Conservation (phyloP, 2,797 vertebrate species). For the Phrynocephalus guinanensis region DNA sequence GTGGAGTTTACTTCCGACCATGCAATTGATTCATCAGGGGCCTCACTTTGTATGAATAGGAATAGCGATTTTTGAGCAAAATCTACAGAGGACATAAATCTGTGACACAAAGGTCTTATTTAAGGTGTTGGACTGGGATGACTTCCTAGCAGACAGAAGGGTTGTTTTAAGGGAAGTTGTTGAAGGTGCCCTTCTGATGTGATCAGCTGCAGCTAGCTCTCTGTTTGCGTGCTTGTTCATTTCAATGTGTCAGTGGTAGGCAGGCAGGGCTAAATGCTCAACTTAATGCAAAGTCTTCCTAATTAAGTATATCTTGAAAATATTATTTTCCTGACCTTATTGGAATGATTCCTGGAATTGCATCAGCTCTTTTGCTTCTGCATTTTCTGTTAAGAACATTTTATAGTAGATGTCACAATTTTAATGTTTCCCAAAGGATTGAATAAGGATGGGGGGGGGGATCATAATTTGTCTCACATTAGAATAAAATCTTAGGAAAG, state of each 20-base stretch:
- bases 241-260: background rate
- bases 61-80: no score
- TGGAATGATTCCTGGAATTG: background rate
- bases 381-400: slow-evolving; percentile 13
- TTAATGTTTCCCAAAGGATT: slow-evolving; percentile 4
- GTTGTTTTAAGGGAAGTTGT: no score
- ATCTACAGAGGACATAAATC: no score
- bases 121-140: no score
- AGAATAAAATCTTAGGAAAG: slow-evolving; percentile 21
- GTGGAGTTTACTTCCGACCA: no score
- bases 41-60: no score
- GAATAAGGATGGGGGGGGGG: background rate
- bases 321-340: background rate
- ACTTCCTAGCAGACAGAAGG: no score
- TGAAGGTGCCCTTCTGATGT: no score
- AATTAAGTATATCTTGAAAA: background rate
- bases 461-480: background rate
- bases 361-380: slow-evolving; percentile 3
- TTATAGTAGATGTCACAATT: slow-evolving; percentile 18
- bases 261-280: background rate
- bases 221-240: background rate
- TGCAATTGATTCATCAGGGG: no score
- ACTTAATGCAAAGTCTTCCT: background rate
- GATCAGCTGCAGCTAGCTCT: no score
- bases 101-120: no score